Conservation (phyloP, 1,140 invertebrate species). For the Gryllus bimaculatus region DNA sequence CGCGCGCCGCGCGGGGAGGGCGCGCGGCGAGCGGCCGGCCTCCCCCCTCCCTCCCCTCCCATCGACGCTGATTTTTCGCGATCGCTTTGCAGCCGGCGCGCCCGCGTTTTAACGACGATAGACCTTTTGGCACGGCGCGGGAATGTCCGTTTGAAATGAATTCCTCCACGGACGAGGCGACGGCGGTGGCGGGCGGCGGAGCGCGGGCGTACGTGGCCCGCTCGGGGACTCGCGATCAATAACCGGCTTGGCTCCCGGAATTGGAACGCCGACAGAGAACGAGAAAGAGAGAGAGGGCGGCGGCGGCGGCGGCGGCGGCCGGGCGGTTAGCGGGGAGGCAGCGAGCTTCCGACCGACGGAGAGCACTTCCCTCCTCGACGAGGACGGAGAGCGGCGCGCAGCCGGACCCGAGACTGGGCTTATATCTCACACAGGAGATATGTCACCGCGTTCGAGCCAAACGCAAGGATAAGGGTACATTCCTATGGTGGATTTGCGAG, state of each 20-base stretch:
- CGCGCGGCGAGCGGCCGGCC: too few relatives aligned
- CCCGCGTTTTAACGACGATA: background rate
- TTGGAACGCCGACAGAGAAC: constrained; percentile 8
- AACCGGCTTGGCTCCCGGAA: background rate
- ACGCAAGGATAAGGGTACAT: constrained; percentile 12
- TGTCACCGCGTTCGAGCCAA: constrained; percentile 9
- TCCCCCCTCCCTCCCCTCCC: too few relatives aligned
- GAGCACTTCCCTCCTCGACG: background rate
- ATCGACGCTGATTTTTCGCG: too few relatives aligned
- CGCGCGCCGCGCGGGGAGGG: too few relatives aligned
- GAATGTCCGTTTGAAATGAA: constrained; percentile 11
- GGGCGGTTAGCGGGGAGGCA: background rate
- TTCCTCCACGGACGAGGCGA: constrained; percentile 4
- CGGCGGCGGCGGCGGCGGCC: background rate
- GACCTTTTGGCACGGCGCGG: background rate
- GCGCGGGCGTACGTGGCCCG: background rate
- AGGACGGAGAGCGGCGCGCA: background rate
- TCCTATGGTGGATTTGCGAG: constrained; percentile 12
- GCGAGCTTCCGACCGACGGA: background rate
- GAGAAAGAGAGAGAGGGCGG: constrained; percentile 7
- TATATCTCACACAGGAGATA: constrained; percentile 10
- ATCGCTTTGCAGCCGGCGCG: background rate
- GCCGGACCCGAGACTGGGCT: background rate
- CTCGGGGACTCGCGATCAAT: constrained; percentile 12
- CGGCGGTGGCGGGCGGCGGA: background rate